Conservation (phyloP, 1,140 invertebrate genomes). For the Cotesia typhae region DNA sequence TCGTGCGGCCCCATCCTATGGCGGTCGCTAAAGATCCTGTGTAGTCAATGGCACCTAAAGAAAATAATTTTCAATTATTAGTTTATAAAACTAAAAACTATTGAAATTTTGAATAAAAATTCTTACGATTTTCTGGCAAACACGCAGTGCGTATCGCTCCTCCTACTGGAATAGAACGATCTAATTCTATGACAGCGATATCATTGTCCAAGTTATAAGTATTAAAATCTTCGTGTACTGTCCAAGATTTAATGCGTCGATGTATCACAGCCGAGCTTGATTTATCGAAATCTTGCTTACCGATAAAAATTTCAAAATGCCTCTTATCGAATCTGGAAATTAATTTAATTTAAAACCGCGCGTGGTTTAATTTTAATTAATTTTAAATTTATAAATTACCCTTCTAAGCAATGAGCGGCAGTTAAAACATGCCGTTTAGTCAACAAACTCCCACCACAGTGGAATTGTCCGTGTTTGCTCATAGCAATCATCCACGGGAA, state of each 20-base stretch:
- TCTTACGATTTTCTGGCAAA: constrained; percentile 70
- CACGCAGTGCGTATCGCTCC: constrained; percentile 75
- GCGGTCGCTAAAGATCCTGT: constrained; percentile 73
- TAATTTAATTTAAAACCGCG: neutral
- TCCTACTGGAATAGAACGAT: constrained; percentile 70
- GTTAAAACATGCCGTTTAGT: constrained; percentile 69
- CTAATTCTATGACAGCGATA: constrained; percentile 79
- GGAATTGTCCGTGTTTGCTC: constrained; percentile 73
- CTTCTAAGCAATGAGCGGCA: constrained; percentile 71
- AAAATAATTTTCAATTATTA: constrained; percentile 34
- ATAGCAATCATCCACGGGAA: constrained; percentile 81
- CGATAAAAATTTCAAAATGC: constrained; percentile 61
- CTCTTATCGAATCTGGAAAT: constrained; percentile 61
- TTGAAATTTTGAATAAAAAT: neutral
- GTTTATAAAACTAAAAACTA: neutral
- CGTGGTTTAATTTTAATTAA: too few relatives aligned
- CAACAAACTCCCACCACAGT: constrained; percentile 78
- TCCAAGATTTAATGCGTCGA: constrained; percentile 61
- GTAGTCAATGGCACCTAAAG: constrained; percentile 66
- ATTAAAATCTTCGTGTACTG: constrained; percentile 75
- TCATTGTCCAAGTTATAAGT: constrained; percentile 79
- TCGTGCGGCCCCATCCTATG: constrained; percentile 79
- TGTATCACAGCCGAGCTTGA: constrained; percentile 48
- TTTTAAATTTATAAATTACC: constrained; percentile 50
- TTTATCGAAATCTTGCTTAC: constrained; percentile 60